Evolutionary conservation across 2,888 invertebrate species (phyloP), one percentile per base, ranked within the genome.

Genomic region (Calephelis perditalis): DNA sequence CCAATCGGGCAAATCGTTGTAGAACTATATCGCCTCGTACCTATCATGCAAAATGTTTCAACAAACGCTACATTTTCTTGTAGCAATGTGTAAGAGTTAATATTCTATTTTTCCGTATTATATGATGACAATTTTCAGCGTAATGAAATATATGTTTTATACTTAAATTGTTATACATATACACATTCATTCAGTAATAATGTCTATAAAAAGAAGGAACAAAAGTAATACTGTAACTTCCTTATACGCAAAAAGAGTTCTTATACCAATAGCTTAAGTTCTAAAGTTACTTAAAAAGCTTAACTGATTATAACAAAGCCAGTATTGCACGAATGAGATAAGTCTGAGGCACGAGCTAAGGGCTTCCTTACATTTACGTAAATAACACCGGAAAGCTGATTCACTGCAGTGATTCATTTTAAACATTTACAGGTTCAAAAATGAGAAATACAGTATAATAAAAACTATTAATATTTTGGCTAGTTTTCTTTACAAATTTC

Each of bases 251-350:
- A 81, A 77, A 73, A 65, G 68, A 57, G 60, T 59, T 67, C 74
- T 73, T 77, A 76, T 68, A n/a, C 2, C 35, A 40, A 52, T 59
- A 54, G 58, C n/a, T 67, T 74, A 79, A 75, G 76, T 74, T 73
- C 70, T 71, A 73, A 67, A 74, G 67, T 79, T 63, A 71, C 66
- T 66, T 67, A 66, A 62, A 57, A 37, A 65, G 63, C 45, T 52
- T 61, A 61, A 62, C 67, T 71, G 62, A 60, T 57, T 72, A 72
- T 73, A 69, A 71, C 70, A 74, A 79, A 86, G 87, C 86, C 86
- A 85, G 86, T 86, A 86, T 81, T 69, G 77, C 81, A 84, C 86
- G 80, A 80, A 79, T 77, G 79, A 77, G 75, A 78, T 85, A 82
- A 87, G 86, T 87, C 86, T 86, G 75, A 78, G 79, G 71, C 80